Conservation (phyloP, 2,888 invertebrate genomes). For the Noctuana brunneofusca region DNA sequence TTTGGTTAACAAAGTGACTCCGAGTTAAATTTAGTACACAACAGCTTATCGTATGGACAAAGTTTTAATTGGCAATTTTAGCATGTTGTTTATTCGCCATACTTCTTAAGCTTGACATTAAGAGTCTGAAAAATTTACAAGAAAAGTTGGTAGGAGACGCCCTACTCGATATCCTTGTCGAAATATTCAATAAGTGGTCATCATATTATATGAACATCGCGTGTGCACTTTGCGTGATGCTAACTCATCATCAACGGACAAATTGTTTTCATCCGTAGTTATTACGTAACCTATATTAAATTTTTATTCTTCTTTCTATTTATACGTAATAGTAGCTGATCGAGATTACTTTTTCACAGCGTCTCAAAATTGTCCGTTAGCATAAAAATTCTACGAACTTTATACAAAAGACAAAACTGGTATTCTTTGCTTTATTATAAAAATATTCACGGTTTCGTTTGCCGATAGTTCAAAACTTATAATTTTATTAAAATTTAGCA, state of each 20-base stretch:
- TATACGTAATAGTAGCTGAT: neutral
- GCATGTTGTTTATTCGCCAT: constrained; percentile 22
- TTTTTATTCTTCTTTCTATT: constrained; percentile 10
- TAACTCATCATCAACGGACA: constrained; percentile 51
- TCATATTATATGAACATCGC: constrained; percentile 39
- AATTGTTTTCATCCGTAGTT: constrained; percentile 53
- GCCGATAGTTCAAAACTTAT: neutral
- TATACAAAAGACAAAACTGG: neutral
- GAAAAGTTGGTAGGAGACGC: constrained; percentile 4
- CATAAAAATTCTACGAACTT: neutral
- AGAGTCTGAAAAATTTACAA: constrained; percentile 15
- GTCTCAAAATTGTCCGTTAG: neutral
- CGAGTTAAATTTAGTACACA: constrained; percentile 15
- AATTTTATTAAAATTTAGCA: neutral
- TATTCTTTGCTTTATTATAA: neutral
- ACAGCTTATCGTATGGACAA: constrained; percentile 19
- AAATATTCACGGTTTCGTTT: neutral
- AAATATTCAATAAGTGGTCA: constrained; percentile 24
- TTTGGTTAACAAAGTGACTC: constrained; percentile 8
- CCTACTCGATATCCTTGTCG: constrained; percentile 14
- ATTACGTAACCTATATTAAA: constrained; percentile 21
- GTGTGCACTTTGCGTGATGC: constrained; percentile 51
- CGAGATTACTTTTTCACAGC: neutral
- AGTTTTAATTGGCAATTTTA: constrained; percentile 32
- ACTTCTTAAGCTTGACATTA: constrained; percentile 19